Conservation (phyloP, 1,140 invertebrate species). For the Anastatus disparis region DNA sequence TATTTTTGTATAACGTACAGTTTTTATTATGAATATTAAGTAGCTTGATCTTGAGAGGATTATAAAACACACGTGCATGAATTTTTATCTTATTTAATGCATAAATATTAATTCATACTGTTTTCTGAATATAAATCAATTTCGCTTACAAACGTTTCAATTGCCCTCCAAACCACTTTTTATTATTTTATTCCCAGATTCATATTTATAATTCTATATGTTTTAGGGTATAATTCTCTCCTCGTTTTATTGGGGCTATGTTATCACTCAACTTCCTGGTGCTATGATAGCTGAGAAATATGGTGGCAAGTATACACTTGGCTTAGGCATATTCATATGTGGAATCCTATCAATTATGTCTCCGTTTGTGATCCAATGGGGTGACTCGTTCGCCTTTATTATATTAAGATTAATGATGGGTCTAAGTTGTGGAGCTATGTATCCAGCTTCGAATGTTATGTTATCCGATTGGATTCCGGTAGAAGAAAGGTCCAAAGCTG, state of each 20-base stretch:
- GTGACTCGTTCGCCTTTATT: not conserved
- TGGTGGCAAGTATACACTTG: slow-evolving; percentile 69
- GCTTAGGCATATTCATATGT: slow-evolving; percentile 19
- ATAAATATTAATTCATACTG: too few species aligned
- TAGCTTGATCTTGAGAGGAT: too few species aligned
- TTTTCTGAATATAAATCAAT: too few species aligned
- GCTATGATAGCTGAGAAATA: slow-evolving; percentile 71
- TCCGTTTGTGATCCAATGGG: not conserved
- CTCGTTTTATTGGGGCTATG: slow-evolving; percentile 75
- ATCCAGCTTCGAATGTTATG: slow-evolving; percentile 48
- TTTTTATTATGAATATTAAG: too few species aligned
- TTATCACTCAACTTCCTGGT: slow-evolving; percentile 73
- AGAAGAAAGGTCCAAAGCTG: slow-evolving; percentile 74
- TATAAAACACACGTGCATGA: too few species aligned
- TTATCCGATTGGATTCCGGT: slow-evolving; percentile 77
- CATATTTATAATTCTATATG: too few species aligned
- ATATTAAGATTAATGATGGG: not conserved
- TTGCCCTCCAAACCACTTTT: too few species aligned
- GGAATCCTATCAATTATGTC: not conserved
- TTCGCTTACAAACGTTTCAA: too few species aligned
- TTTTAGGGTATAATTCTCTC: slow-evolving; percentile 68
- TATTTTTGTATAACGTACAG: too few species aligned
- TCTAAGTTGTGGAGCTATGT: not conserved
- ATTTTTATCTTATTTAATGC: too few species aligned
- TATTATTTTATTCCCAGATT: too few species aligned